Evolutionary conservation across 2,888 invertebrate species (phyloP), one percentile per base, ranked within the genome.

Genomic region (Achlya flavicornis): DNA sequence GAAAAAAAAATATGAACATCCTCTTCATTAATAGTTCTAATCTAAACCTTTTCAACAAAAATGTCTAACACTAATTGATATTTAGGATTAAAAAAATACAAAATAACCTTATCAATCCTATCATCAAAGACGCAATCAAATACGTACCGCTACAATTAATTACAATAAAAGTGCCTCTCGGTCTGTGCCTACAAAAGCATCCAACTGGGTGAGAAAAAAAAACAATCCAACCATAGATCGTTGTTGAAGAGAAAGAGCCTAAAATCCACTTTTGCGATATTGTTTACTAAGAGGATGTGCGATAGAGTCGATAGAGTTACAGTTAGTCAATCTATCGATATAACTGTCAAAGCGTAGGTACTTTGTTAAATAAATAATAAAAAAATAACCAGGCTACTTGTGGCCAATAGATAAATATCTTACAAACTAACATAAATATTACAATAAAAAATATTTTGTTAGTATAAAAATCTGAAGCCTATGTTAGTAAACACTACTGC

Each of bases 61-160:
- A 26, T 26, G 26, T 26, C 26, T 26, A 26, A 26, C 1, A 26
- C 26, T 26, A 26, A 26, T 41, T 41, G 0, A 41, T 12, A 41
- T 12, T 7, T 0, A 41, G 12, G 7, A 4, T n/a, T 41, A 12
- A 41, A 6, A 41, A 3, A 7, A 4, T 12, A 5, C 14, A 0
- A 53, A 53, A 19, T 5, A 10, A 53, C 0, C 19, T 16, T 48
- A 16, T 16, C 14, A 48, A 53, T 3, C 3, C 14, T 10, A 16
- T 19, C 16, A 19, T 6, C n/a, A 46, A n/a, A 46, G 46, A 4
- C n/a, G 57, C 46, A 57, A 57, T 61, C 61, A 57, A 61, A 57
- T 38, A 38, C 57, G 57, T 57, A 62, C 62, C 57, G 57, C 57
- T 57, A 57, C 61, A 61, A 57, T 57, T 62, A 26, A 38, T 57